Evolutionary conservation across 2,888 invertebrate genomes (phyloP), one percentile per base, ranked within the genome.

Genomic region (Microdon myrmicae): DNA sequence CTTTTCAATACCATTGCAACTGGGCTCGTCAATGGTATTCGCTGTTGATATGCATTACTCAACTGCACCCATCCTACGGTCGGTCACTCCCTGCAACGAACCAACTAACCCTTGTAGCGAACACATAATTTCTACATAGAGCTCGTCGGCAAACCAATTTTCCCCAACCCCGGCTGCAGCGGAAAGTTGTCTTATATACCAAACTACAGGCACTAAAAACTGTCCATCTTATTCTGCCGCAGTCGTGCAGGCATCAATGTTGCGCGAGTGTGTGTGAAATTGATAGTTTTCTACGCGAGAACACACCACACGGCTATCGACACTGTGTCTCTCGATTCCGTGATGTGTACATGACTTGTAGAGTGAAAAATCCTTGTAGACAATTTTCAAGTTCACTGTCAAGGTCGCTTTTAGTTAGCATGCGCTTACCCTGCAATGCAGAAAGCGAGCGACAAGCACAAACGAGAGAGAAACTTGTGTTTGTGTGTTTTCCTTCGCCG

Each of bases 381-480:
- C 61, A 71, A 72, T 74, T 85, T 86, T 86, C 87, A 88, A 88
- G 88, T 88, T 88, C 88, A 88, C 86, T 88, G 87, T 87, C 88
- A 88, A 88, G 88, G 88, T 86, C 86, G 86, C 84, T 83, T 82
- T 83, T 83, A 83, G 82, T 84, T 81, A 83, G 82, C 83, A 84
- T 81, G 83, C 84, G 84, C 84, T 85, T 84, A 77, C 79, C 82
- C 83, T 83, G 85, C 86, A 85, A 81, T 86, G 86, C 86, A 85
- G 85, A 84, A 82, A 81, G 81, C 80, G 76, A 77, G 79, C 45
- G 47, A 13, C 38, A 31, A 29, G 56, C 51, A n/a, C n/a, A 51
- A 44, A 51, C 38, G 32, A 13, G 22, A 60, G 22, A 34, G 38
- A 34, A 29, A 60, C 38, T 25, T 12, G 12, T 12, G 29, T 38